These are phyloP conservation scores for Nyctereutes procyonoides DNA, from an alignment of 2,113 vertebrate species.

Conservation along the genomic window DNA sequence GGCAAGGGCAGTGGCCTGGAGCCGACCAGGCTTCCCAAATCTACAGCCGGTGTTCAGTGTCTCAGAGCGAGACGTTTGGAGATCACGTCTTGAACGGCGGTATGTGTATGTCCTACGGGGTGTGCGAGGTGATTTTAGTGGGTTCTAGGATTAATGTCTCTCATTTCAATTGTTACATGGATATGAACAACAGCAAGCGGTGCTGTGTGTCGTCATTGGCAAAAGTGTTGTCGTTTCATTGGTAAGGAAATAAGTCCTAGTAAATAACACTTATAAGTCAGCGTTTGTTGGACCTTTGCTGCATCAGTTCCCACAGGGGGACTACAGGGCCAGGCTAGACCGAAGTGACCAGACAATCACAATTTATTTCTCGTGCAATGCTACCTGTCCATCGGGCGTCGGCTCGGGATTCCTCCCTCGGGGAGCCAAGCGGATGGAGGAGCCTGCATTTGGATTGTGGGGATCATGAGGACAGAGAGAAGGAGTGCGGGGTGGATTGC, in stretches of 20 bases:
- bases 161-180: background rate
- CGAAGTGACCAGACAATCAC: background rate
- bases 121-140: background rate
- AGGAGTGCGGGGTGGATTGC: background rate
- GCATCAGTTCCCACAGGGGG: background rate
- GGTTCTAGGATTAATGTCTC: background rate
- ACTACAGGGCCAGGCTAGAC: background rate
- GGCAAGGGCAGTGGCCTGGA: background rate
- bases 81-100: background rate
- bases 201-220: background rate
- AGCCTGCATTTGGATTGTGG: background rate
- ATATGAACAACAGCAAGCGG: background rate
- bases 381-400: fast-evolving
- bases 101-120: fast-evolving
- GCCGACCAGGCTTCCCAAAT: background rate
- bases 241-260: background rate
- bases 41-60: fast-evolving
- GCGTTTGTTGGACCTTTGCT: background rate
- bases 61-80: background rate
- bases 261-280: background rate
- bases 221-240: background rate
- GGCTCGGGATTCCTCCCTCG: background rate
- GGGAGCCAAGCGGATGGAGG: background rate
- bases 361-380: background rate
- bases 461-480: background rate